These are phyloP conservation scores for Peromyscus maniculatus DNA, from an alignment of 2,113 vertebrate genomes.

Conservation along the genomic window DNA sequence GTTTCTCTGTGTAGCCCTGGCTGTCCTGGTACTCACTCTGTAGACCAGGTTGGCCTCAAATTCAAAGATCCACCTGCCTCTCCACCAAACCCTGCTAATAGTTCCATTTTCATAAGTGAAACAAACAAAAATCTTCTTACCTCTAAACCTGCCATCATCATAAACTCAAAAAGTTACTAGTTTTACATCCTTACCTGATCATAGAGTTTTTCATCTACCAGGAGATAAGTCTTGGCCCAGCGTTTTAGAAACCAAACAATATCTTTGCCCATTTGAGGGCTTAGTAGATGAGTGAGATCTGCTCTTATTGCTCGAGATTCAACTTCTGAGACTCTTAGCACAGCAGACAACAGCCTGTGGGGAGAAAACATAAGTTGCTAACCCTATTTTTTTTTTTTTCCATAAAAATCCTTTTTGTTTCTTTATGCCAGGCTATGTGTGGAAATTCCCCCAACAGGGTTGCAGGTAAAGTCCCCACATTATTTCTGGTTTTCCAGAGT, in stretches of 20 bases:
- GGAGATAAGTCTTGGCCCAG: slow-evolving; percentile 98
- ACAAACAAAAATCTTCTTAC: not conserved
- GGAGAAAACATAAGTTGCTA: slow-evolving; percentile 78
- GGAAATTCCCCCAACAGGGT: not conserved
- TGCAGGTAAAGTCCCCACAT: not conserved
- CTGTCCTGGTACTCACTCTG: not conserved
- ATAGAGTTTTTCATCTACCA: slow-evolving; percentile 98
- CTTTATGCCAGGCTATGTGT: slow-evolving; percentile 43
- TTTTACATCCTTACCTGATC: slow-evolving; percentile 91
- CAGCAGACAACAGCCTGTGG: slow-evolving; percentile 95
- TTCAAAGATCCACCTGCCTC: not conserved
- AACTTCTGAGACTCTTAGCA: slow-evolving; percentile 97
- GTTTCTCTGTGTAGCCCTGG: not conserved
- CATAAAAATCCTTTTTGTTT: slow-evolving; percentile 41
- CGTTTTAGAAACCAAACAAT: slow-evolving; percentile 98
- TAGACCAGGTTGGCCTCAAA: not conserved
- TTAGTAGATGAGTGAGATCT: slow-evolving; percentile 95
- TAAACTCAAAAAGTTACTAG: slow-evolving; percentile 19
- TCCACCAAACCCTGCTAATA: not conserved
- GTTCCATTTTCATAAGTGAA: not conserved
- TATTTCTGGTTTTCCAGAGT: slow-evolving; percentile 40
- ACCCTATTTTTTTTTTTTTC: not conserved
- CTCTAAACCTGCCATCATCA: not conserved
- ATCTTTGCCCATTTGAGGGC: slow-evolving; percentile 99
- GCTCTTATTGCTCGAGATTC: slow-evolving; percentile 98